Base-by-base conservation (phyloP, 2,888 invertebrate genomes). In the Arrhopalites spinosus region DNA sequence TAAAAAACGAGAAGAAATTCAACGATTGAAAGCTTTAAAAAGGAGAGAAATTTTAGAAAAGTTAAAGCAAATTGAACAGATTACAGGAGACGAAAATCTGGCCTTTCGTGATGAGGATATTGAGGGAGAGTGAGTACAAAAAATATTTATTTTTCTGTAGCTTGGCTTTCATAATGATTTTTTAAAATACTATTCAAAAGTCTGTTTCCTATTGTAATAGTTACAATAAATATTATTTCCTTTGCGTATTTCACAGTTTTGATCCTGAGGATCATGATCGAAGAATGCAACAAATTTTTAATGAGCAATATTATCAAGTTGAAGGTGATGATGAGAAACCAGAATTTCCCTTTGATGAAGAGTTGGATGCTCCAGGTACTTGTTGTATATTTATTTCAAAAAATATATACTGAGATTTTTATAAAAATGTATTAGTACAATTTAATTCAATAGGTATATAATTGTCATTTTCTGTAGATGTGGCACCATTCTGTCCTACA, bases 41-140 rank as follows among this genome's bases (percentile, higher is more conserved):
- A 88, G 92, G 75, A 91, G 92, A 84, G 97, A 98, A 87, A 95
- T 98, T 79, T 90, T 93, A 84, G 92, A 94, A 78, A 96, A 95
- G 86, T 90, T 98, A 67, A 89, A 91, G 73, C 92, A 91, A 86
- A 86, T 99, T 8, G 93, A 93, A 86, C 91, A 94, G 84, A 91
- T 96, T 43, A 93, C 96, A 1, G 98, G 97, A 17, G 93, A 94
- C 85, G 88, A 90, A 25, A 89, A 89, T 43, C 84, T 93, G 56
- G 90, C 73, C 5, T 84, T 89, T 79, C 86, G 90, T 87, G 90
- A 92, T 78, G 89, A 90, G 8, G 96, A 97, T 84, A 87, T 98
- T 20, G 94, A 97, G 71, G 92, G 90, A 2, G 95, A 96, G n/a
- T n/a, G n/a, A n/a, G n/a, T n/a, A n/a, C n/a, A n/a, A n/a, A n/a